Conservation (phyloP, 2,113 vertebrate genomes). For the Platysteira castanea region DNA sequence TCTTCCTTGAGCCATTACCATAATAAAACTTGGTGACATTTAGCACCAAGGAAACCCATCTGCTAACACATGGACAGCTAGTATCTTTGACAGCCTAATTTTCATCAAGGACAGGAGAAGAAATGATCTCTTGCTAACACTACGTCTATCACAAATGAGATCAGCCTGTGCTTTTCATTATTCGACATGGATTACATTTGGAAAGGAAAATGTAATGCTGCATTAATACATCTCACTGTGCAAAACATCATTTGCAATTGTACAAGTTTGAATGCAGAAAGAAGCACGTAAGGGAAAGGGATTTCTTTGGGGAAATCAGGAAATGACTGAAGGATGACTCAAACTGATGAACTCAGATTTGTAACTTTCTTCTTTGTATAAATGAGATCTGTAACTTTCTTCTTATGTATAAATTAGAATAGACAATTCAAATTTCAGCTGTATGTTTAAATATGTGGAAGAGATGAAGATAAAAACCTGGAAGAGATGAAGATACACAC, state of each 20-base stretch:
- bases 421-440: neutral
- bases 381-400: neutral
- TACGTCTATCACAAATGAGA: conserved; percentile 27
- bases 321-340: neutral
- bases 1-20: neutral
- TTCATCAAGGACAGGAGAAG: conserved; percentile 31
- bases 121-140: conserved; percentile 12
- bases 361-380: neutral
- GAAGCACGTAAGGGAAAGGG: neutral
- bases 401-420: neutral
- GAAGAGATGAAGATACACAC: neutral
- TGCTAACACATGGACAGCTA: conserved; percentile 26
- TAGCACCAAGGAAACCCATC: conserved; percentile 15
- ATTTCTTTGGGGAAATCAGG: conserved; percentile 9
- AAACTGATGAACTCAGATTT: neutral
- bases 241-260: neutral
- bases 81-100: conserved; percentile 39
- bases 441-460: neutral
- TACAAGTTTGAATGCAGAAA: neutral
- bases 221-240: neutral
- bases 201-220: neutral
- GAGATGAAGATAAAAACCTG: neutral
- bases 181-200: neutral
- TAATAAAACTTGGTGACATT: conserved; percentile 42
- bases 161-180: conserved; percentile 17